Base-by-base conservation (phyloP, 2,888 invertebrate species). In the Creontiades dilutus region DNA sequence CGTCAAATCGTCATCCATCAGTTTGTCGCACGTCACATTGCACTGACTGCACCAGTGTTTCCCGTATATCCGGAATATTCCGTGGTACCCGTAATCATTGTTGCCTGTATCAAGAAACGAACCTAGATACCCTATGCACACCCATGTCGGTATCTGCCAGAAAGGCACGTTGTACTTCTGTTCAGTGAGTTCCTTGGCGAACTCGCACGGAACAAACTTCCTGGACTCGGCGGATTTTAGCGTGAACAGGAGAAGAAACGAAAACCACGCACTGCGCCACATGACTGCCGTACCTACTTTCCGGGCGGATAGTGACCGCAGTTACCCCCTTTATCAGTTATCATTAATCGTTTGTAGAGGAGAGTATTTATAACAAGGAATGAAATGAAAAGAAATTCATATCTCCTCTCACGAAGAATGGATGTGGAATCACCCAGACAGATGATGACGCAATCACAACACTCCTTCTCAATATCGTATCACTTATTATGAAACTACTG, bases 101-200 rank as follows among this genome's bases (percentile, higher is more conserved):
- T 52, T 23, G 3, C 52, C 19, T n/a, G 82, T 19, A 52, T 82
- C 48, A 0, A 82, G 48, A 2, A 48, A 48, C 7, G 82, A 23
- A 0, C 5, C 16, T 1, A 19, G 13, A 0, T 9, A 52, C 27
- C 52, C 82, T 14, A 82, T n/a, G 52, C 82, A 82, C 0, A 82
- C 82, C 27, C 47, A 27, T 11, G 82, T 82, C 12, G 82, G 82
- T 48, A 82, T 82, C 14, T 82, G 52, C 82, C 52, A 82, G n/a
- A 82, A 82, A 19, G 82, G n/a, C 23, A 82, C 82, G 1, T 82
- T n/a, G 52, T 82, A 52, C 52, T 48, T 23, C 11, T 13, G 7
- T 0, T 12, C 14, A 0, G 82, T 13, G 1, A 82, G 48, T 19
- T 5, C 11, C 14, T 16, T 13, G 52, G 82, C 82, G 4, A 82